Base-by-base conservation (phyloP, 2,888 invertebrate genomes). In the Selenia dentaria region DNA sequence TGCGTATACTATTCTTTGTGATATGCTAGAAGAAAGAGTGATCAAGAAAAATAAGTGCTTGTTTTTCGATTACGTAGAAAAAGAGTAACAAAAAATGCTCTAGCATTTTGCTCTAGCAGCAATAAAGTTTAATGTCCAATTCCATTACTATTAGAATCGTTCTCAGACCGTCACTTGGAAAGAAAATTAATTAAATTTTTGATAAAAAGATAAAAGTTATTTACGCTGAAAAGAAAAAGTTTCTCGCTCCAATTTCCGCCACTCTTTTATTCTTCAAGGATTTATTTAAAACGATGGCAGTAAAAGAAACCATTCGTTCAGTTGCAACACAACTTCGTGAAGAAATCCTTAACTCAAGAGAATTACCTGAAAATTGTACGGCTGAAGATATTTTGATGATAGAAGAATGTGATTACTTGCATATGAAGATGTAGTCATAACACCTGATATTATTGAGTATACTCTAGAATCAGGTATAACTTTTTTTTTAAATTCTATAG, bases 221-320 rank as follows among this genome's bases (percentile, higher is more conserved):
- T 61, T 59, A 56, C 36, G 52, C 41, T 51, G n/a, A 52, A 55
- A 41, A 58, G 54, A 50, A 54, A 61, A 62, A 56, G 44, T 53
- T 61, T 61, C 54, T 64, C 52, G 62, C 62, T 57, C 62, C 64
- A 57, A 58, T 63, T 52, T 56, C 54, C 45, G 27, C 27, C 27
- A 3, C 27, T 27, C 3, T 27, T 61, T 50, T 62, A 37, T 49
- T 51, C 13, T 56, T 59, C 43, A 50, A 48, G 35, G 59, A 62
- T 54, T 63, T n/a, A n/a, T n/a, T n/a, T n/a, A n/a, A n/a, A n/a
- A n/a, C n/a, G n/a, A n/a, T n/a, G n/a, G n/a, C n/a, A n/a, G n/a
- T n/a, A n/a, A n/a, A n/a, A n/a, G n/a, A n/a, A n/a, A n/a, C n/a
- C n/a, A n/a, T n/a, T n/a, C n/a, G n/a, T n/a, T n/a, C n/a, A n/a